phyloP scores from a whole-genome alignment of 2,888 invertebrate genomes.

The Omphaloscelis lunosa region DNA sequence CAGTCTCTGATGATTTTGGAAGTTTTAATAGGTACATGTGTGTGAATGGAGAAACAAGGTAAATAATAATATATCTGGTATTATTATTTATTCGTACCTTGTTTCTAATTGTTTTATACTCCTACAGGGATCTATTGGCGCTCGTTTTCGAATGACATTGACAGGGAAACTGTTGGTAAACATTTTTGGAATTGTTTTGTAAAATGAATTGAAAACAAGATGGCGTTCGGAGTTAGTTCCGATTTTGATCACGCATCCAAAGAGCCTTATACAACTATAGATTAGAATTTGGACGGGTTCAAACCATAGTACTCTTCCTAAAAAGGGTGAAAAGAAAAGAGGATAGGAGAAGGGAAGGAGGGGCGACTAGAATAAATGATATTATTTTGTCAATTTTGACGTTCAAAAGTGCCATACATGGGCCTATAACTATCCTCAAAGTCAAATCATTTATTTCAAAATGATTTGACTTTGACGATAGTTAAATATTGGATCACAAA shows the following conservation, averaged over 20 bases:
- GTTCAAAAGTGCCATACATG: too few species aligned
- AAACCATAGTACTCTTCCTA: background rate
- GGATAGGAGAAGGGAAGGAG: too few species aligned
- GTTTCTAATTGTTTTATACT: background rate
- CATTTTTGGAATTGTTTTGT: background rate
- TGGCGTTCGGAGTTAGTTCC: too few species aligned
- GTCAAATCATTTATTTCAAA: too few species aligned
- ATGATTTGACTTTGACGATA: too few species aligned
- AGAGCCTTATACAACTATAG: background rate
- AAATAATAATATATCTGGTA: background rate
- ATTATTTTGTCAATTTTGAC: too few species aligned
- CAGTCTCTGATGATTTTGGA: constrained; percentile 1
- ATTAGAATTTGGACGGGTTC: background rate
- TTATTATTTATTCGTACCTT: too few species aligned
- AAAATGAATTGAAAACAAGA: background rate
- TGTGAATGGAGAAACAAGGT: background rate
- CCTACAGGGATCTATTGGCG: background rate
- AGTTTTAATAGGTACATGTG: background rate
- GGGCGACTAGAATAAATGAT: too few species aligned
- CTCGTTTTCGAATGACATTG: background rate
- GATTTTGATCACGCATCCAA: background rate
- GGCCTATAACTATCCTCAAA: too few species aligned
- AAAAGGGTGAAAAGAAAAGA: background rate
- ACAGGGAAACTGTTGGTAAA: background rate
- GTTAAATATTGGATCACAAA: constrained; percentile 8